Base-by-base conservation (phyloP, 2,113 vertebrate species). In the Zosterops japonicus region DNA sequence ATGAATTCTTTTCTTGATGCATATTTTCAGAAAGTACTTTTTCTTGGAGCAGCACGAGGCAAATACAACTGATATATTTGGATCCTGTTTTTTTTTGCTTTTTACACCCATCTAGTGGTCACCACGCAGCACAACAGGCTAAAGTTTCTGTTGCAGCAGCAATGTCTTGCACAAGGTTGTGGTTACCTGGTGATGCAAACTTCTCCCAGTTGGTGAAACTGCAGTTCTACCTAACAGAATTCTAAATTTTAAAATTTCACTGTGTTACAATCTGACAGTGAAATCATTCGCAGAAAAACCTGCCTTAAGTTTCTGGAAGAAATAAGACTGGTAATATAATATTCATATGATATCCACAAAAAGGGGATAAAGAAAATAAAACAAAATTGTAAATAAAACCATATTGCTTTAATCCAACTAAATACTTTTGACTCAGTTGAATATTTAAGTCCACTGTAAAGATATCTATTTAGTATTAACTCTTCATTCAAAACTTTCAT, bases 61-160 rank as follows among this genome's bases (percentile, higher is more conserved):
- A 67, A 68, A 35, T n/a, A 12, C 31, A 46, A 23, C 33, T 17
- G 17, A 41, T 47, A 0, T 2, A 1, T 39, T 75, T 61, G 39
- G 18, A 35, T 64, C 22, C 25, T 4, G 10, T 94, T 88, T 31
- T 2, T 31, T 2, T 2, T 93, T 83, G 27, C 33, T 86, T 92
- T 93, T 71, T 89, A 95, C 53, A 49, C 19, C 95, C 96, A 96
- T 91, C 96, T 97, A 92, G 94, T 82, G 97, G 94, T 35, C 36
- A 52, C 14, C 29, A 3, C 2, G 1, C 2, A 50, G 53, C 53
- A 93, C 39, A 53, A 77, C 95, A 91, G 44, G 41, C 70, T 31
- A 42, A 64, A 63, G 41, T 61, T 83, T 17, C 25, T 41, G 3
- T 64, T 7, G 1, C 14, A 31, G 5, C 15, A 46, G 31, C 24